These are phyloP conservation scores for Tetraneura akinire DNA, from an alignment of 1,140 invertebrate species.

Conservation along the genomic window DNA sequence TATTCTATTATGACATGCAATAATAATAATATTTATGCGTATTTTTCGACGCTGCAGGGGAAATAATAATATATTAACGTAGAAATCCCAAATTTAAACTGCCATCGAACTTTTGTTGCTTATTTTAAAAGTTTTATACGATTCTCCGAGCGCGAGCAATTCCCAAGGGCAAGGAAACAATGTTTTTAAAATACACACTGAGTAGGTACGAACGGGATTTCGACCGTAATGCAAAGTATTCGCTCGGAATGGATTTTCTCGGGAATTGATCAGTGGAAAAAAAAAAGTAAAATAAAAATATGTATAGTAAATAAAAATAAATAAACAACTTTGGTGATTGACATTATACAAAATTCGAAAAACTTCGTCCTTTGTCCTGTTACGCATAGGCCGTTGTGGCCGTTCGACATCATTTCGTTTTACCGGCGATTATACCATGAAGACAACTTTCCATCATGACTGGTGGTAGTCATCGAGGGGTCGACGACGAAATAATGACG, in stretches of 20 bases:
- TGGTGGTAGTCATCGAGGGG: not conserved
- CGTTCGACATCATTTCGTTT: not conserved
- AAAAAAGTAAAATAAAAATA: too few species aligned
- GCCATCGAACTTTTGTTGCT: not conserved
- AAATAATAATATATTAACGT: not conserved
- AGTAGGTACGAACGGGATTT: not conserved
- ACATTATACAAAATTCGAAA: not conserved
- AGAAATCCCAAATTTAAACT: not conserved
- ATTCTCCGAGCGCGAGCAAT: not conserved
- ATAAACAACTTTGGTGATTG: not conserved
- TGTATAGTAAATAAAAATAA: not conserved
- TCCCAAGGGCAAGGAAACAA: not conserved
- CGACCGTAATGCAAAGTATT: not conserved
- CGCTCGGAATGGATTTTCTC: not conserved
- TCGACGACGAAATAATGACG: too few species aligned
- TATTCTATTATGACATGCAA: too few species aligned
- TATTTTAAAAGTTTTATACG: not conserved
- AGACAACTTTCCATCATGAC: not conserved
- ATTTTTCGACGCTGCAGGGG: too few species aligned
- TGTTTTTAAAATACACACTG: slow-evolving; percentile 2
- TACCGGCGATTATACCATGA: not conserved
- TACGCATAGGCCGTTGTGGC: not conserved
- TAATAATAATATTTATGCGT: too few species aligned
- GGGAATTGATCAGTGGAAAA: not conserved
- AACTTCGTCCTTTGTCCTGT: not conserved